Base-by-base conservation (phyloP, 2,113 vertebrate species). In the Anser brachyrhynchus region DNA sequence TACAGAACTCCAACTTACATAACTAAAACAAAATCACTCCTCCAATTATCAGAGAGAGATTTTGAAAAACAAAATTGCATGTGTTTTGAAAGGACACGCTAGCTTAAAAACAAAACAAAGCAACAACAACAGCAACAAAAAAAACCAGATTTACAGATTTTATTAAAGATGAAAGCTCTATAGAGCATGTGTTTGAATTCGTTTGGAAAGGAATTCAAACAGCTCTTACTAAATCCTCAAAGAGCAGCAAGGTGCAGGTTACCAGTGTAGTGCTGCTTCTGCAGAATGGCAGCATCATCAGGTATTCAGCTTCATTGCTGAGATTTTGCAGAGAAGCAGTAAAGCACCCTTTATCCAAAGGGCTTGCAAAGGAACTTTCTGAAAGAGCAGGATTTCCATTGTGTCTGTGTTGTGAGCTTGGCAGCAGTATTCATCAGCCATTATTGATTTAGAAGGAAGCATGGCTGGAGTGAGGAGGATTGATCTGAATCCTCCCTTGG, bases 371-470 rank as follows among this genome's bases (percentile, higher is more conserved):
- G 89, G 81, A 89, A 89, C 84, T 87, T 95, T 82, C 52, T 85
- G 16, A 72, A 89, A 65, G 89, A 92, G 91, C 66, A 75, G 92
- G 57, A 39, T 89, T 93, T 65, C 91, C 91, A 89, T 61, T 39
- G 76, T 92, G 86, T 18, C 94, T 77, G 57, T 72, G 91, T 54
- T 78, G 7, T 33, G 74, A 85, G 86, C 80, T 35, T 84, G 91
- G 64, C 91, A 93, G 73, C 64, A 70, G 79, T 19, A 93, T 95
- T 89, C 94, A 92, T 95, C 92, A 97, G 89, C 77, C 84, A n/a
- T 22, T 91, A 96, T 93, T 92, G 96, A 95, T 93, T 52, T 49
- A 76, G 81, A 61, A 52, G 87, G 69, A 91, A 89, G 70, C 66
- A 75, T 44, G 91, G 84, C 76, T 92, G 87, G 22, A 78, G 70